A percentile compares a stretch with the other conserved stretches of the same genome.
Evolutionary conservation across 2,888 invertebrate species (phyloP).

Genomic region (Hecatera dysodea): DNA sequence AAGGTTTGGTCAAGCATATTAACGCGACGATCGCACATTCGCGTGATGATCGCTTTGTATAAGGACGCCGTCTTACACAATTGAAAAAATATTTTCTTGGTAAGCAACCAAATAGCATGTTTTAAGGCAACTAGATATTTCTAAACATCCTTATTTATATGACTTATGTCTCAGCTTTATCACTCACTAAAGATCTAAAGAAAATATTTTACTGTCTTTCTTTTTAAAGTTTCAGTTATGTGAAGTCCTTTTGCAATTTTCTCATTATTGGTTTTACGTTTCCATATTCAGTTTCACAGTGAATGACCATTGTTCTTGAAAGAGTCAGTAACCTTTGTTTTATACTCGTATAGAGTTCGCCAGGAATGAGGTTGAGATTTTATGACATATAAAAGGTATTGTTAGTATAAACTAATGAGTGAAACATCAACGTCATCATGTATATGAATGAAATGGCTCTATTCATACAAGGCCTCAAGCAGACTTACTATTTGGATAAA

Average conservation of each 20-base stretch:
- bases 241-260: background rate
- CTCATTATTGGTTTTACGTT: background rate
- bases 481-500: background rate
- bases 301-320: slow-evolving; percentile 9
- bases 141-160: too few relatives aligned
- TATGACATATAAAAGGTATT: background rate
- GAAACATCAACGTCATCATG: background rate
- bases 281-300: background rate
- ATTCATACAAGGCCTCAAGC: too few relatives aligned
- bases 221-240: background rate
- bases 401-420: background rate
- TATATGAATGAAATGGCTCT: background rate
- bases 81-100: too few relatives aligned
- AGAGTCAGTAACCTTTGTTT: slow-evolving; percentile 15
- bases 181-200: background rate
- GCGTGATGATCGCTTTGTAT: too few relatives aligned
- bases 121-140: too few relatives aligned
- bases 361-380: background rate
- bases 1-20: too few relatives aligned
- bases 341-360: background rate
- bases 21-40: too few relatives aligned
- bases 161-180: too few relatives aligned
- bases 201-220: background rate
- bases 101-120: too few relatives aligned
- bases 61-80: too few relatives aligned